Conservation (phyloP, 2,113 vertebrate species). For the Heterotilapia buettikoferi region DNA sequence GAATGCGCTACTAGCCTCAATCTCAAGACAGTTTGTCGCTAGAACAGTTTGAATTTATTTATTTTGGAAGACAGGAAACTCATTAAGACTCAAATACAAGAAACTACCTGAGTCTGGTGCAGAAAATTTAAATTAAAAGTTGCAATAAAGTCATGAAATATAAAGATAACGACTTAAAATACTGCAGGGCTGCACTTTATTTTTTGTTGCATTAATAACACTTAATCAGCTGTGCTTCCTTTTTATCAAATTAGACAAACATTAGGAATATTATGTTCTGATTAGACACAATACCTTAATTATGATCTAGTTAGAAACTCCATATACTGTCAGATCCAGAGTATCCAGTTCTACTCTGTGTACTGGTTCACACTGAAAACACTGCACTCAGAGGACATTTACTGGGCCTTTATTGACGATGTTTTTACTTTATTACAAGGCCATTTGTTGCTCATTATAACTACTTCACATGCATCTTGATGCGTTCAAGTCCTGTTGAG, state of each 20-base stretch:
- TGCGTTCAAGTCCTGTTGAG: neutral
- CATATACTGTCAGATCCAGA: neutral
- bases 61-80: neutral
- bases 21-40: neutral
- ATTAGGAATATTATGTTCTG: neutral
- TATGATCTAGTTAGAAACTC: neutral
- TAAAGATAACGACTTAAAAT: accelerated
- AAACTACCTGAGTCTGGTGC: neutral
- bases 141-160: neutral
- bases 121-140: neutral
- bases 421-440: neutral
- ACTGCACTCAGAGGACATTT: neutral
- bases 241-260: neutral
- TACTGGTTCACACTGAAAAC: neutral
- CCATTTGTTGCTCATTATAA: neutral
- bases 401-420: neutral
- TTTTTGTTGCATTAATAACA: neutral
- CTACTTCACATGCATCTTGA: neutral
- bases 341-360: neutral
- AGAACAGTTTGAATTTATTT: neutral
- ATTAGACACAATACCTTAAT: neutral
- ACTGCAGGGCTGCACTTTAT: neutral
- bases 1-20: neutral
- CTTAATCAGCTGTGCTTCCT: neutral
- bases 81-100: neutral